Conservation (phyloP, 2,113 vertebrate genomes). For the Rissa tridactyla region DNA sequence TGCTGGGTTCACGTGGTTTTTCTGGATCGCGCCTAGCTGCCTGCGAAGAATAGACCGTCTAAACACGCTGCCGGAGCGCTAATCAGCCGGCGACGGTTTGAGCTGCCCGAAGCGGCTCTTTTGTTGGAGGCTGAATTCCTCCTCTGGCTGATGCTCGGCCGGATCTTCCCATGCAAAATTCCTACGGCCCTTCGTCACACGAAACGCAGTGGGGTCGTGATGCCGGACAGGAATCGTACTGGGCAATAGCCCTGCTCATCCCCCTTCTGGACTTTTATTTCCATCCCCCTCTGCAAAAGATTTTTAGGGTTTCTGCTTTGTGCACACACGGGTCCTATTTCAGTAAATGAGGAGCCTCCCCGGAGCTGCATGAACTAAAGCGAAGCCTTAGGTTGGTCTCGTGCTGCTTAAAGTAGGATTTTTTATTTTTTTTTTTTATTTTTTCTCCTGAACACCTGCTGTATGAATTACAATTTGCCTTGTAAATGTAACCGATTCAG, state of each 20-base stretch:
- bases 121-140: conserved; percentile 42
- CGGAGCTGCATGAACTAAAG: neutral
- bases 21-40: neutral
- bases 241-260: neutral
- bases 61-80: neutral
- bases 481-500: conserved; percentile 42
- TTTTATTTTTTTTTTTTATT: neutral
- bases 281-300: fast-evolving
- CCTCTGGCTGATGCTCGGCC: neutral
- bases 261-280: neutral
- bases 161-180: conserved; percentile 39
- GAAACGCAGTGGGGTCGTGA: fast-evolving
- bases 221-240: neutral
- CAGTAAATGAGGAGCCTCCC: neutral
- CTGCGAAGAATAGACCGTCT: neutral
- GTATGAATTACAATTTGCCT: conserved; percentile 62
- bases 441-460: conserved; percentile 29
- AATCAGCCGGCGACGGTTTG: neutral
- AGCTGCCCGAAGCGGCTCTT: neutral
- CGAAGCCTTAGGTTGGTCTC: neutral
- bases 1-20: neutral
- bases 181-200: neutral
- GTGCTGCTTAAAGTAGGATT: neutral
- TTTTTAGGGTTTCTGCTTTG: neutral
- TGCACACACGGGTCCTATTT: fast-evolving